Evolutionary conservation across 2,888 invertebrate genomes (phyloP), one percentile per base, ranked within the genome.

Genomic region (Thymelicus sylvestris): DNA sequence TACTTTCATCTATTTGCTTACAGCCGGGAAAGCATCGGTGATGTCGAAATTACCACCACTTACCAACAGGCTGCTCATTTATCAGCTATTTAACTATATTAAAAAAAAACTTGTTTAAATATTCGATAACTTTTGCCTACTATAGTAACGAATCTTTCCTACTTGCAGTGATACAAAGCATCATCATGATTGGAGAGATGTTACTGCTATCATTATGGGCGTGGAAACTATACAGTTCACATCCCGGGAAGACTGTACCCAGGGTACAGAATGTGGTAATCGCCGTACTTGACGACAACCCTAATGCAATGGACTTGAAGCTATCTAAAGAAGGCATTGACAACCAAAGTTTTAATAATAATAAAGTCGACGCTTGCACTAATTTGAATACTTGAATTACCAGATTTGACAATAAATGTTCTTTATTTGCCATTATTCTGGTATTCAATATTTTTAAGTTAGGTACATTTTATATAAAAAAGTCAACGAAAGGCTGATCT

Each of bases 141-240:
- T 31, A 31, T 31, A 31, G 5, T 31, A 31, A 44, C 12, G 12
- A 44, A 44, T 10, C 44, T 44, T 47, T 64, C 69, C 67, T 52
- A 41, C 63, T 81, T 80, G 8, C 94, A 97, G 97, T 96, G 84
- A 94, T 96, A 75, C 95, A 96, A 88, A 96, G 96, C 85, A 90
- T 94, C 52, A 81, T 96, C 76, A 95, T 96, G 94, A 88, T 96
- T 79, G 82, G 95, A 77, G 96, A 97, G 87, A 96, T 97, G 96
- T 89, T 96, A 68, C 80, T 96, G 66, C 90, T 97, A 57, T 95
- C 95, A 59, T 88, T 94, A 73, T 93, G 95, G 80, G 96, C 96
- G 0, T 94, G 95, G 83, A 88, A 91, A 72, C 82, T 96, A 62
- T 96, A 96, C 88, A 94, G 94, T 72, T 85, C 86, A 57, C 84